Evolutionary conservation across 2,113 vertebrate genomes (phyloP).

Genomic region (Notarius quadriscutis): DNA sequence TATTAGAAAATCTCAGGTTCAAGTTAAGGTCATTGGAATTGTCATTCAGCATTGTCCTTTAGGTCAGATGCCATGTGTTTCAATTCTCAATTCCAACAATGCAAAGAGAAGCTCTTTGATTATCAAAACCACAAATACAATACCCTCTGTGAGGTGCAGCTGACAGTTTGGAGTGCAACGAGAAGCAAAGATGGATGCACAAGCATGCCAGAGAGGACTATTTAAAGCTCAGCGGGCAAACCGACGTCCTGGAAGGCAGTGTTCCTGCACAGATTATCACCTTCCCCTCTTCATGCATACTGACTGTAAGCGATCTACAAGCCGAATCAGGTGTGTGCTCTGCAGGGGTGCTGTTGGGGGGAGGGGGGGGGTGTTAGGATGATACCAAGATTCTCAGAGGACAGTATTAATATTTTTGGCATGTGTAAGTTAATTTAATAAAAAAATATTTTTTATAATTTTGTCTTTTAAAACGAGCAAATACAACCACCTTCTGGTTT

Average conservation of each 20-base stretch:
- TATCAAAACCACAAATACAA: not conserved
- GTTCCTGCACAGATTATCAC: not conserved
- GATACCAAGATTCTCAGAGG: too few relatives aligned
- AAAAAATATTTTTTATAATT: too few relatives aligned
- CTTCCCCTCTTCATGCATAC: not conserved
- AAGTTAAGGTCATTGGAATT: not conserved
- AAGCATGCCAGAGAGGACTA: slow-evolving; percentile 12
- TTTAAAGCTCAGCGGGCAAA: not conserved
- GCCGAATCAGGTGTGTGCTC: not conserved
- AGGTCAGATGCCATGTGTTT: not conserved
- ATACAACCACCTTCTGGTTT: too few relatives aligned
- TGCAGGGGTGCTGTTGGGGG: too few relatives aligned
- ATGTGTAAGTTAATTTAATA: too few relatives aligned
- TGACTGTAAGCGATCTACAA: not conserved
- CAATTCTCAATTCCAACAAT: not conserved
- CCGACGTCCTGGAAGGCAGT: not conserved
- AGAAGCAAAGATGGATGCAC: slow-evolving; percentile 7
- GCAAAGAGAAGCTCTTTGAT: not conserved
- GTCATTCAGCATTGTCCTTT: not conserved
- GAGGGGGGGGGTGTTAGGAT: too few relatives aligned
- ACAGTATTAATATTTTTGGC: too few relatives aligned
- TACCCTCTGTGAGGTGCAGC: not conserved
- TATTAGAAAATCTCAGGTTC: not conserved
- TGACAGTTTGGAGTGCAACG: not conserved
- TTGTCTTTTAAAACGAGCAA: too few relatives aligned